Percentiles rank a stretch among this genome's conserved stretches.
phyloP scores from a whole-genome alignment of 1,140 invertebrate species.

The Aradophagus sp. region DNA sequence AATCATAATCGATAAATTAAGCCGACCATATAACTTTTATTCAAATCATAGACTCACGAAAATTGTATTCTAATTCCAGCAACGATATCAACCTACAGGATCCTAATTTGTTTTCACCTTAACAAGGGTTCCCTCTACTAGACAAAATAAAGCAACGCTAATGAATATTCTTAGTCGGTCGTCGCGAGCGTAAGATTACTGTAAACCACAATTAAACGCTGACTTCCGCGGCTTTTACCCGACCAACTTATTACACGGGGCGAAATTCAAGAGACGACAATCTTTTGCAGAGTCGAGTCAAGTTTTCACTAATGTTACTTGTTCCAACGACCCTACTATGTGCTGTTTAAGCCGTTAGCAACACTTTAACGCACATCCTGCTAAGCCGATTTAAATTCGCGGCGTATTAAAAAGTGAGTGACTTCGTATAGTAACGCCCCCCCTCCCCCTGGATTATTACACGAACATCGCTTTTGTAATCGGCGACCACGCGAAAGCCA shows the following conservation, averaged over 20 bases:
- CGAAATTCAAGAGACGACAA: conserved; percentile 45
- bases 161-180: conserved; percentile 41
- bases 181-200: conserved; percentile 56
- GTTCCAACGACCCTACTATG: conserved; percentile 67
- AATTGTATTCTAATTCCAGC: too few species aligned
- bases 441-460: too few species aligned
- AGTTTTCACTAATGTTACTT: conserved; percentile 74
- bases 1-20: too few species aligned
- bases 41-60: too few species aligned
- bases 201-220: conserved; percentile 66
- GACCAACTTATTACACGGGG: conserved; percentile 55
- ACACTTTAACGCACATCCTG: conserved; percentile 55
- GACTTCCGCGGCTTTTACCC: conserved; percentile 58
- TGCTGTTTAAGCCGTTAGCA: conserved; percentile 63
- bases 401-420: conserved; percentile 37
- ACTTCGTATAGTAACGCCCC: conserved; percentile 4
- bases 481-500: neutral
- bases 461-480: too few species aligned
- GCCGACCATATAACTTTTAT: too few species aligned
- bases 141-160: conserved; percentile 35
- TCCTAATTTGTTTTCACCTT: too few species aligned
- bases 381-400: conserved; percentile 34
- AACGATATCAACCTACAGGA: too few species aligned
- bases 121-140: too few species aligned
- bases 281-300: conserved; percentile 63